Percentiles rank a stretch among this genome's conserved stretches.
Evolutionary conservation across 2,113 vertebrate genomes (phyloP).

Genomic region (Marmota monax): DNA sequence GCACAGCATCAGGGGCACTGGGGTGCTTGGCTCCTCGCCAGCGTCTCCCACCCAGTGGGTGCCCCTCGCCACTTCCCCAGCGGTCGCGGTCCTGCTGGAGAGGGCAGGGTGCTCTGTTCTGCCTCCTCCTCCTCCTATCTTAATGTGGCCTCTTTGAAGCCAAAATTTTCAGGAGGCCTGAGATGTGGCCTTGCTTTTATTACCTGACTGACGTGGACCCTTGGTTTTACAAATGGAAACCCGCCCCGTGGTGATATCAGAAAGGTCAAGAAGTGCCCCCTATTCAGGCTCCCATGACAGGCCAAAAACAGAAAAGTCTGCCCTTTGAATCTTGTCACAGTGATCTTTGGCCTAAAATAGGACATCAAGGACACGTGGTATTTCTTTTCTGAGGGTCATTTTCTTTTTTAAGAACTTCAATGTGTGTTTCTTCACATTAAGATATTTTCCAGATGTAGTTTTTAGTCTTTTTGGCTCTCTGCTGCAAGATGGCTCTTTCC

Average conservation of each 20-base stretch:
- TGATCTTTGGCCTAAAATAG: conserved; percentile 65
- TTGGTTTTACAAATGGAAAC: not conserved
- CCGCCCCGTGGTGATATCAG: not conserved
- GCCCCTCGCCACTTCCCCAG: not conserved
- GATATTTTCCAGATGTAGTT: conserved; percentile 69
- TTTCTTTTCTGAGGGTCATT: conserved; percentile 43
- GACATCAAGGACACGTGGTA: not conserved
- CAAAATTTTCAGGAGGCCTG: not conserved
- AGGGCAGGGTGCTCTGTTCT: not conserved
- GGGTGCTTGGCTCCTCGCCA: too few species aligned
- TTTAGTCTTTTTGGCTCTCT: not conserved
- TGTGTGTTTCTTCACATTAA: conserved; percentile 44
- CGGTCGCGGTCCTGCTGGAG: not conserved
- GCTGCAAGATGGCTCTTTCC: not conserved
- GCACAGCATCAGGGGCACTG: too few species aligned
- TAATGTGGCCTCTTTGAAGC: not conserved
- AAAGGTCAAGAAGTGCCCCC: not conserved
- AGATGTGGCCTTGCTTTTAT: not conserved
- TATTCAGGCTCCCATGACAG: conserved; percentile 24
- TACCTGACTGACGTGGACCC: not conserved
- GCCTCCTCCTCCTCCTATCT: not conserved
- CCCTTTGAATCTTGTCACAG: conserved; percentile 56
- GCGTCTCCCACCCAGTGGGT: not conserved
- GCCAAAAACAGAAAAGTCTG: not conserved
- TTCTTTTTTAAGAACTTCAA: conserved; percentile 36